phyloP scores from a whole-genome alignment of 2,797 vertebrate genomes.

The Xerus rutilus region DNA sequence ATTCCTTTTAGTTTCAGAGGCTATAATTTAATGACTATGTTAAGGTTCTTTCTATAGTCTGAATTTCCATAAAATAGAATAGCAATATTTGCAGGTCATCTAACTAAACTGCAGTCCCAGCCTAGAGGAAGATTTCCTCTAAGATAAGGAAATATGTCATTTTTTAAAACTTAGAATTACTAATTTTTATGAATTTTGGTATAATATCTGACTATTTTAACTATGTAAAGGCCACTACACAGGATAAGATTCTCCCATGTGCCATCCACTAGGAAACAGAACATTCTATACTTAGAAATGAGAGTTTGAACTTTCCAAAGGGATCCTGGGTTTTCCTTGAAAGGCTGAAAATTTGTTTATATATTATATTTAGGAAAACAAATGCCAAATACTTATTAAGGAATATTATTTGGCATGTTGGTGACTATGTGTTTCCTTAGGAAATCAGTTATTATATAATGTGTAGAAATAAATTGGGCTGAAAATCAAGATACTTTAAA shows the following conservation, averaged over 20 bases:
- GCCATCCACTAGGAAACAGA: neutral
- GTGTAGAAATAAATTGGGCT: constrained; percentile 64
- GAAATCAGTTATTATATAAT: constrained; percentile 19
- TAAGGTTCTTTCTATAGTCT: neutral
- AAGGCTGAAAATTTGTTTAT: constrained; percentile 40
- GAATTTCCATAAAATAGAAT: neutral
- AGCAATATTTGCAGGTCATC: neutral
- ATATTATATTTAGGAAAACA: constrained; percentile 57
- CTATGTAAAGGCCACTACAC: rapidly evolving
- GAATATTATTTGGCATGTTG: constrained; percentile 48
- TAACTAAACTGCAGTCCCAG: neutral
- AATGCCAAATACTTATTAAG: constrained; percentile 32
- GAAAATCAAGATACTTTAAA: constrained; percentile 66
- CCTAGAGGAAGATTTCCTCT: neutral
- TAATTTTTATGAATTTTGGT: neutral
- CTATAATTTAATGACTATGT: neutral
- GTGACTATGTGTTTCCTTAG: constrained; percentile 13
- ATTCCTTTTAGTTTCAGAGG: neutral
- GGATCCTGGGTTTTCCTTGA: neutral
- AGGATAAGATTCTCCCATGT: neutral
- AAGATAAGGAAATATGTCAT: no score
- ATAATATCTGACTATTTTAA: neutral
- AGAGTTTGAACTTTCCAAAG: neutral
- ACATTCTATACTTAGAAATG: neutral
- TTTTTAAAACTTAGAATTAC: neutral